phyloP scores from a whole-genome alignment of 2,113 vertebrate genomes.

The Psophia crepitans region DNA sequence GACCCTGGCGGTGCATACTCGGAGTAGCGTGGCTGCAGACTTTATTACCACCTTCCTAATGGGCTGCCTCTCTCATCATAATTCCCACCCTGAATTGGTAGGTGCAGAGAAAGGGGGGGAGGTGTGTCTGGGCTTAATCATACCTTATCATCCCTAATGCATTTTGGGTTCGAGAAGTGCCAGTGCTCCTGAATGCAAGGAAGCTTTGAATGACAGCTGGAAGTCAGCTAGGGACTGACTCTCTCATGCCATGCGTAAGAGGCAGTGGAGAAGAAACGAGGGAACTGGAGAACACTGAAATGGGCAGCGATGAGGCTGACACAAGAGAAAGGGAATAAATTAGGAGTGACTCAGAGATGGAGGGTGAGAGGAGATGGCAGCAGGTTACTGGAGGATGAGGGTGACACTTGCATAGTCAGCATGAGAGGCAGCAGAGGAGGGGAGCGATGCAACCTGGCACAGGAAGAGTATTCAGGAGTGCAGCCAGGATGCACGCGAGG shows the following conservation, averaged over 20 bases:
- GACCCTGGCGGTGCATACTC: rapidly evolving
- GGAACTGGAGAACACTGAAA: background rate
- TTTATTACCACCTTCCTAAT: background rate
- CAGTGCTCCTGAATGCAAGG: background rate
- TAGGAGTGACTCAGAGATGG: background rate
- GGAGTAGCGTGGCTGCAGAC: background rate
- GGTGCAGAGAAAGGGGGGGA: background rate
- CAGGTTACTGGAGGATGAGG: background rate
- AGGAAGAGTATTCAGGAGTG: background rate
- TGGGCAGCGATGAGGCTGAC: background rate
- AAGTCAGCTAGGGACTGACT: background rate
- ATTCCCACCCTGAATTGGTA: background rate
- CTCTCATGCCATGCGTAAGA: rapidly evolving
- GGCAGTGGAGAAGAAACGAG: background rate
- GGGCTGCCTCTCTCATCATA: background rate
- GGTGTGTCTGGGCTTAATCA: background rate
- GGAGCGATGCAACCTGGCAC: rapidly evolving
- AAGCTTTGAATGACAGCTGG: background rate
- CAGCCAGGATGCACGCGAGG: rapidly evolving
- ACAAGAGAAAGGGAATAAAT: background rate
- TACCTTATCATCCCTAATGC: background rate
- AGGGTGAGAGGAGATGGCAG: background rate
- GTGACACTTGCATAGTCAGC: rapidly evolving
- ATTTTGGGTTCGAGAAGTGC: background rate
- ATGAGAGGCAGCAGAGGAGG: background rate